Evolutionary conservation across 2,797 vertebrate genomes (phyloP).

Genomic region (Miichthys miiuy): DNA sequence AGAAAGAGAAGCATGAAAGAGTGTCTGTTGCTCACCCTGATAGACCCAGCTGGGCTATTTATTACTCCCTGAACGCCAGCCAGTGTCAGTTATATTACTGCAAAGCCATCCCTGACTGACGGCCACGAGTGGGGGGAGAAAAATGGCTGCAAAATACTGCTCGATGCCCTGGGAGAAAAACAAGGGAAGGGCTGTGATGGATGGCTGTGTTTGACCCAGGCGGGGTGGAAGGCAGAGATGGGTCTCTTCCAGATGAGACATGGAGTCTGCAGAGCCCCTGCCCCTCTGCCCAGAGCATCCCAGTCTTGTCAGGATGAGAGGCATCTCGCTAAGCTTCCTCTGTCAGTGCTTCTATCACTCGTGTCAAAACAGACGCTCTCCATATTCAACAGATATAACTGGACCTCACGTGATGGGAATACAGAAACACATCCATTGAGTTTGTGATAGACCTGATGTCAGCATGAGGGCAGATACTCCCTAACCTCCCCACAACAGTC

Average conservation of each 20-base stretch:
- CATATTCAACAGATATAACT: slow-evolving; percentile 84
- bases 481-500: slow-evolving; percentile 17
- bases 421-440: slow-evolving; percentile 43
- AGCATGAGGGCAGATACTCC: slow-evolving; percentile 49
- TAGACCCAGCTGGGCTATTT: slow-evolving; percentile 77
- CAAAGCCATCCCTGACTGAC: slow-evolving; percentile 79
- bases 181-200: slow-evolving; percentile 82
- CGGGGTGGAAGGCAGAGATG: slow-evolving; percentile 79
- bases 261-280: slow-evolving; percentile 65
- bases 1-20: slow-evolving; percentile 47
- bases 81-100: slow-evolving; percentile 82
- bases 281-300: slow-evolving; percentile 78
- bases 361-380: slow-evolving; percentile 84
- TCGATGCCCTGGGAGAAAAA: slow-evolving; percentile 65
- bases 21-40: slow-evolving; percentile 67
- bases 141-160: slow-evolving; percentile 80
- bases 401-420: slow-evolving; percentile 72
- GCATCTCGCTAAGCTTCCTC: slow-evolving; percentile 84
- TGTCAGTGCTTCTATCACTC: slow-evolving; percentile 84
- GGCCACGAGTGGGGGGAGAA: slow-evolving; percentile 74
- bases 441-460: slow-evolving; percentile 67
- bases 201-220: slow-evolving; percentile 86
- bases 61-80: slow-evolving; percentile 78
- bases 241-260: slow-evolving; percentile 86
- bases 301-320: slow-evolving; percentile 87